Evolutionary conservation across 2,797 vertebrate genomes (phyloP), one percentile per base, ranked within the genome.

Genomic region (Lateolabrax maculatus): DNA sequence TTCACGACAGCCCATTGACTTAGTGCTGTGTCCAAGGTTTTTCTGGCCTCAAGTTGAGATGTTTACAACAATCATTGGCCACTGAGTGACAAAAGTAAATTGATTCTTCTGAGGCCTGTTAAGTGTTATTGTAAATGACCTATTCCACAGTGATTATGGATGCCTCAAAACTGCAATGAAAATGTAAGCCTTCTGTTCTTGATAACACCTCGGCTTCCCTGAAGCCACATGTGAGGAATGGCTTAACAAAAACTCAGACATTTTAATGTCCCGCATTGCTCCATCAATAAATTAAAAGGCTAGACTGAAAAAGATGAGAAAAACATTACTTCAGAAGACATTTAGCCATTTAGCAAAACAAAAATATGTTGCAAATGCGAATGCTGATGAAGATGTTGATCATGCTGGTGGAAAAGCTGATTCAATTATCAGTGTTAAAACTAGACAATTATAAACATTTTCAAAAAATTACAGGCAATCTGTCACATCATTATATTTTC

Each of bases 51-150:
- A 86, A 91, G 89, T 90, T 90, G 92, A 93, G 88, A 91, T 92
- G 93, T 94, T 95, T 95, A 94, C 93, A 92, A 90, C 92, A 91
- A 90, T 92, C 87, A 86, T 62, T 87, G 86, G 83, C 87, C 72
- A 84, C 87, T 83, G 89, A 95, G 91, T 92, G 94, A 94, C 93
- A 93, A 92, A 92, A 89, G 85, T 75, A 89, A 93, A 94, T 92
- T 88, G 92, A 95, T 94, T 93, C 87, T 79, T 90, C 83, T 82
- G 83, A 67, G 76, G 84, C 85, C 87, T 71, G 91, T 90, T 92
- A 93, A 92, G 89, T 85, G 92, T 89, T 92, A 91, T 90, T 88
- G 84, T 92, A 92, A 94, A 91, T 90, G 86, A 93, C 89, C 92
- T 81, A 86, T 92, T 91, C 89, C 83, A 67, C 61, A 51, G 88